phyloP scores from a whole-genome alignment of 2,888 invertebrate genomes.

The Cabera pusaria region DNA sequence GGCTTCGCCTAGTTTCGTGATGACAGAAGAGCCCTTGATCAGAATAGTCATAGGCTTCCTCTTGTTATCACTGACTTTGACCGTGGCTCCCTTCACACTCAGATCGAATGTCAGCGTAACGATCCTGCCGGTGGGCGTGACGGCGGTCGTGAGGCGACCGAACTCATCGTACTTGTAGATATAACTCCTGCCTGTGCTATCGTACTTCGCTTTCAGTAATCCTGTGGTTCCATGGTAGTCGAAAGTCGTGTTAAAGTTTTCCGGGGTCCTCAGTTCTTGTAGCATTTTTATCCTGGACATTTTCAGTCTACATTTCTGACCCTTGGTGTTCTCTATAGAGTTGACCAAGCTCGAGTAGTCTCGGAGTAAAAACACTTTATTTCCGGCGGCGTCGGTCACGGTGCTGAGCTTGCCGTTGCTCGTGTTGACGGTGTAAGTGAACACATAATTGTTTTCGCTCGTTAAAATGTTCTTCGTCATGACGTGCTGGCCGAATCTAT shows the following conservation, averaged over 20 bases:
- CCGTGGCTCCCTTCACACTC: slow-evolving; percentile 95
- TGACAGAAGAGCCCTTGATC: slow-evolving; percentile 93
- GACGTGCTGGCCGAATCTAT: slow-evolving; percentile 97
- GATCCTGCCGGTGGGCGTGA: slow-evolving; percentile 97
- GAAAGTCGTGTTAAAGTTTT: slow-evolving; percentile 96
- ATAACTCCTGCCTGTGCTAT: slow-evolving; percentile 94
- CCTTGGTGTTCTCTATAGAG: slow-evolving; percentile 96
- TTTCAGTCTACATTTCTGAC: slow-evolving; percentile 93
- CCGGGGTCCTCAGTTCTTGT: slow-evolving; percentile 94
- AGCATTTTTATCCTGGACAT: slow-evolving; percentile 97
- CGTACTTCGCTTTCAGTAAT: slow-evolving; percentile 93
- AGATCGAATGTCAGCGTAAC: slow-evolving; percentile 94
- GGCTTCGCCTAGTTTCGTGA: slow-evolving; percentile 91
- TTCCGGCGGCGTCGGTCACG: slow-evolving; percentile 96
- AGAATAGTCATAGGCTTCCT: slow-evolving; percentile 92
- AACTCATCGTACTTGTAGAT: slow-evolving; percentile 98
- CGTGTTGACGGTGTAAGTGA: slow-evolving; percentile 98
- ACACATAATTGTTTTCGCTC: slow-evolving; percentile 95
- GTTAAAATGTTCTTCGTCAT: slow-evolving; percentile 97
- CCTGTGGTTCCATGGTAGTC: slow-evolving; percentile 96
- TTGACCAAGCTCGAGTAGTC: slow-evolving; percentile 95
- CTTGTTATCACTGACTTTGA: slow-evolving; percentile 92
- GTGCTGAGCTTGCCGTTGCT: slow-evolving; percentile 97
- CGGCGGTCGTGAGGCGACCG: slow-evolving; percentile 94
- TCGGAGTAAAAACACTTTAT: slow-evolving; percentile 91